phyloP scores from a whole-genome alignment of 2,113 vertebrate species.

The Chaenogobius annularis region DNA sequence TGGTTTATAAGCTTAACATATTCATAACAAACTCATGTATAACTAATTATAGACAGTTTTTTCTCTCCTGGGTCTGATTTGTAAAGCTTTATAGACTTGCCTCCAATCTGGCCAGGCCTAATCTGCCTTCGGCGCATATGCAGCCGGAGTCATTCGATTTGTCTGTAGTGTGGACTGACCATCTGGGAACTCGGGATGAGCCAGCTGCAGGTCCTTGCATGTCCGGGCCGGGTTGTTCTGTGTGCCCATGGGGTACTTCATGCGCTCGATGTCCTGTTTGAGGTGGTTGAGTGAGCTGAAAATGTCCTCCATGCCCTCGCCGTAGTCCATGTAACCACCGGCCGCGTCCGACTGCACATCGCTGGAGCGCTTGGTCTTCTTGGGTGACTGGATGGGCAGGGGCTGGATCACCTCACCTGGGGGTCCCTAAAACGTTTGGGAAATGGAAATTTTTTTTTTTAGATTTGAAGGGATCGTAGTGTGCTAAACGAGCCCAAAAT shows the following conservation, averaged over 20 bases:
- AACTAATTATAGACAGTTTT: neutral
- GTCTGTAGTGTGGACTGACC: constrained; percentile 74
- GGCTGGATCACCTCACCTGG: constrained; percentile 96
- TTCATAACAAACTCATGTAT: neutral
- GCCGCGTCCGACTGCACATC: constrained; percentile 85
- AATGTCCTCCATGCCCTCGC: constrained; percentile 95
- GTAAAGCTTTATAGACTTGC: neutral
- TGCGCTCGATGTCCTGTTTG: constrained; percentile 95
- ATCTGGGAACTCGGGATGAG: constrained; percentile 93
- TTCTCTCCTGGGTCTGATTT: constrained; percentile 3
- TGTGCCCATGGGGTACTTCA: constrained; percentile 97
- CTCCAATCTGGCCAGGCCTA: neutral
- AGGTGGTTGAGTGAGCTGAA: constrained; percentile 92
- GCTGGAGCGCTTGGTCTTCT: constrained; percentile 87
- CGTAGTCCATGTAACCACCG: constrained; percentile 85
- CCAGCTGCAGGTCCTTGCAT: constrained; percentile 97
- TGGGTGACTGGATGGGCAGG: constrained; percentile 88
- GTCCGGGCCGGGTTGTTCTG: constrained; percentile 93
- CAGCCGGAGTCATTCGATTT: neutral
- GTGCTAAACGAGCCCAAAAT: too few species aligned
- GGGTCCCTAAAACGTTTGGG: constrained; percentile 78
- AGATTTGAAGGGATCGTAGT: neutral
- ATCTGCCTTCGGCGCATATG: neutral
- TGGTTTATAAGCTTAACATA: neutral
- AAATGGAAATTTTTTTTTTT: neutral